Conservation (phyloP, 2,888 invertebrate genomes). For the Steromphala cineraria region DNA sequence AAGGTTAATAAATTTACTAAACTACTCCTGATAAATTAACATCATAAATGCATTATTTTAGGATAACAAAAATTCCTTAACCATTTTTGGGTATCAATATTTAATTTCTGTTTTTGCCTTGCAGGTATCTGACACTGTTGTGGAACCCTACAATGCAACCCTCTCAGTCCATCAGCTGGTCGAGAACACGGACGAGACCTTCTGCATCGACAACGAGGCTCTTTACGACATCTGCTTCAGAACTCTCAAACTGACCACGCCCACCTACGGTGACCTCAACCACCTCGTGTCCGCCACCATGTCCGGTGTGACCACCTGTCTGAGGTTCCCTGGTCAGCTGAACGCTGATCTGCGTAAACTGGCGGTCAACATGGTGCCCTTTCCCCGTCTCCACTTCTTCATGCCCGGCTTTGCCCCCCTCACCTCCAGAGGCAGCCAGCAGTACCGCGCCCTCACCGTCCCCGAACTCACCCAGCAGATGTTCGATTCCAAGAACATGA, state of each 20-base stretch:
- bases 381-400: conserved; percentile 78
- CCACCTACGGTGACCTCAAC: conserved; percentile 92
- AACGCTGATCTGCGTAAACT: conserved; percentile 57
- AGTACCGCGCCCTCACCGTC: conserved; percentile 35
- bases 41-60: too few relatives aligned
- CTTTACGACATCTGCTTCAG: conserved; percentile 92
- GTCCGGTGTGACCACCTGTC: conserved; percentile 84
- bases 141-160: conserved; percentile 88
- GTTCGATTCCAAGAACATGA: conserved; percentile 1
- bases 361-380: conserved; percentile 70
- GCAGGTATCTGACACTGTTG: conserved; percentile 83
- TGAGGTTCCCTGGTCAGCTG: conserved; percentile 79
- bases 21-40: too few relatives aligned
- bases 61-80: too few relatives aligned
- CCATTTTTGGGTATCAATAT: too few relatives aligned
- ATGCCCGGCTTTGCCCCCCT: conserved; percentile 86
- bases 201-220: conserved; percentile 92
- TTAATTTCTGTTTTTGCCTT: conserved; percentile 1
- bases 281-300: conserved; percentile 81
- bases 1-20: conserved; percentile 78
- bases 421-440: conserved; percentile 79
- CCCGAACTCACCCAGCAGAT: conserved; percentile 1
- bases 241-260: conserved; percentile 86
- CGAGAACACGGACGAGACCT: conserved; percentile 92
- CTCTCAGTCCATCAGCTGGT: conserved; percentile 82